Conservation (phyloP, 2,797 vertebrate species). For the Cyprinodon diabolis region DNA sequence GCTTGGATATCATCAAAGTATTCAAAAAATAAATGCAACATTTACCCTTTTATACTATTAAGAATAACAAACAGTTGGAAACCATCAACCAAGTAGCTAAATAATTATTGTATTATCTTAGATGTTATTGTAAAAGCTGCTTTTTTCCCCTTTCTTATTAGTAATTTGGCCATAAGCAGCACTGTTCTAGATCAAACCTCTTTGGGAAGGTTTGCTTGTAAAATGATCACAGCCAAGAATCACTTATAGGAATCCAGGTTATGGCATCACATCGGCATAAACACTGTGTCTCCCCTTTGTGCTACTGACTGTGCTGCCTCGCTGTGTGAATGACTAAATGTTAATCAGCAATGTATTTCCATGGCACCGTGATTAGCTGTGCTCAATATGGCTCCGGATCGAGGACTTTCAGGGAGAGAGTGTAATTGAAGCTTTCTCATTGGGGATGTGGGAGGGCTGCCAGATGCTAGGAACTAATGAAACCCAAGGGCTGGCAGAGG, state of each 20-base stretch:
- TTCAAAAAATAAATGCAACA: neutral
- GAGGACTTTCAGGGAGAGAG: conserved; percentile 53
- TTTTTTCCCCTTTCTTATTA: neutral
- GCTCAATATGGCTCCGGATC: conserved; percentile 37
- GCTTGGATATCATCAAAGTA: neutral
- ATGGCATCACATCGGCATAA: neutral
- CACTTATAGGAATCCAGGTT: neutral
- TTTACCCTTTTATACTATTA: neutral
- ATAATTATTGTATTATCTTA: neutral
- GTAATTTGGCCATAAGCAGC: neutral
- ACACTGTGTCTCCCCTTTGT: neutral
- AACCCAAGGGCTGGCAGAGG: conserved; percentile 62
- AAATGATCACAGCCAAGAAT: neutral
- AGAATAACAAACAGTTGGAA: neutral
- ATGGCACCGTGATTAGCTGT: conserved; percentile 30
- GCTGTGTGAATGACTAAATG: conserved; percentile 7
- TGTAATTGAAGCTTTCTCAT: conserved; percentile 71
- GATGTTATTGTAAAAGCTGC: neutral
- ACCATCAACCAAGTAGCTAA: neutral
- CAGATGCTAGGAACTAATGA: conserved; percentile 72
- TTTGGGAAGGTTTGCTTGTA: neutral
- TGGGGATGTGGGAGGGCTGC: conserved; percentile 64
- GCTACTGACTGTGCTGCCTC: neutral
- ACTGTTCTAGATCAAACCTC: neutral
- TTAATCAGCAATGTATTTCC: conserved; percentile 13